Conservation (phyloP, 2,113 vertebrate species). For the Lucifuga dentata region DNA sequence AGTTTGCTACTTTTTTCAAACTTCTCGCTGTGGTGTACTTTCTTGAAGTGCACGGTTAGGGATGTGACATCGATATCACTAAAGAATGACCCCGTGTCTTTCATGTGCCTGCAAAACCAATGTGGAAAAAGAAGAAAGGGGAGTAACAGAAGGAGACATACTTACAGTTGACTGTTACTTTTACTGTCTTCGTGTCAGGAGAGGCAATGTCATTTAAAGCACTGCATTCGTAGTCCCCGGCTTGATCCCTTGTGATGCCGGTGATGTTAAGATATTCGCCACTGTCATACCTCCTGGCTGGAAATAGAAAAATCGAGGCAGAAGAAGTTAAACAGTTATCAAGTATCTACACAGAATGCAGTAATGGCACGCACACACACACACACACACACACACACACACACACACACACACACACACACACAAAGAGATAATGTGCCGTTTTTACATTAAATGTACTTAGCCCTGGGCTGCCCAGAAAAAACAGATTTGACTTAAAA, state of each 20-base stretch:
- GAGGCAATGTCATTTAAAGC: slow-evolving; percentile 95
- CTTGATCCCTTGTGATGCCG: slow-evolving; percentile 93
- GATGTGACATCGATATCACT: slow-evolving; percentile 25
- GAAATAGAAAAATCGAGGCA: slow-evolving; percentile 55
- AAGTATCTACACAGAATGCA: slow-evolving; percentile 45
- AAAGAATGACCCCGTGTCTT: slow-evolving; percentile 15
- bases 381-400: not conserved
- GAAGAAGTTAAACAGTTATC: slow-evolving; percentile 50
- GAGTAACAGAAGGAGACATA: slow-evolving; percentile 64
- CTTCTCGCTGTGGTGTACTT: slow-evolving; percentile 56
- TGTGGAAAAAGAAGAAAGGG: slow-evolving; percentile 9
- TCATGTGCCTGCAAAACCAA: slow-evolving; percentile 26
- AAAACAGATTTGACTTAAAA: too few relatives aligned
- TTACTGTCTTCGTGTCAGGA: slow-evolving; percentile 94
- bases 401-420: too few relatives aligned
- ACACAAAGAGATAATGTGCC: too few relatives aligned
- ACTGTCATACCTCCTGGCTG: slow-evolving; percentile 94
- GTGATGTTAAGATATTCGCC: slow-evolving; percentile 98
- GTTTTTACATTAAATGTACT: too few relatives aligned
- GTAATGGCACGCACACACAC: slow-evolving; percentile 25
- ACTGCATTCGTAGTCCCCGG: slow-evolving; percentile 96
- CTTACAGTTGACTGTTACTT: slow-evolving; percentile 99
- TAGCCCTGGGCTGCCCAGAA: too few relatives aligned
- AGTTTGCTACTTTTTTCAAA: slow-evolving; percentile 60
- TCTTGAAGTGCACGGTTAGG: slow-evolving; percentile 32